These are phyloP conservation scores for Pseudoips prasinana DNA, from an alignment of 2,888 invertebrate species.

Conservation along the genomic window DNA sequence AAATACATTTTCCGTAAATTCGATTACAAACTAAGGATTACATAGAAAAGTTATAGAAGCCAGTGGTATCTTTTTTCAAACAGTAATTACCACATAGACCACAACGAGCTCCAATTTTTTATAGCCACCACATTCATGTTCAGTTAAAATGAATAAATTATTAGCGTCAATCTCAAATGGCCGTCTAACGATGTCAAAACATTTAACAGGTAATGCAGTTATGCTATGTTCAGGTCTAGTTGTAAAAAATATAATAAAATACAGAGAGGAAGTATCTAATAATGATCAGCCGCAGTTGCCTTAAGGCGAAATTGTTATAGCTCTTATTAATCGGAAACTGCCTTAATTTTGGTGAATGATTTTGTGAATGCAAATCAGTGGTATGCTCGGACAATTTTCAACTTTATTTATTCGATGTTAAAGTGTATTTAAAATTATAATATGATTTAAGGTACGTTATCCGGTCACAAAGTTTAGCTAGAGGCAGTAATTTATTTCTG, in stretches of 20 bases:
- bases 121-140: constrained; percentile 8
- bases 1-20: no score
- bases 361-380: constrained; percentile 69
- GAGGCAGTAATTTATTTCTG: constrained; percentile 74
- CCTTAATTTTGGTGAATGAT: constrained; percentile 77
- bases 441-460: constrained; percentile 52
- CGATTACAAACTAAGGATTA: no score
- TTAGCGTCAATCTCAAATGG: constrained; percentile 13
- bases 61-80: no score
- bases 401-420: constrained; percentile 22
- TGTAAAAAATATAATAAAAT: constrained; percentile 39
- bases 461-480: constrained; percentile 69
- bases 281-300: constrained; percentile 52
- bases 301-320: constrained; percentile 65
- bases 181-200: constrained; percentile 34
- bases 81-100: no score
- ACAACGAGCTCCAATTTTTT: neutral
- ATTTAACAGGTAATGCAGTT: constrained; percentile 39
- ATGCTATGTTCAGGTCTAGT: constrained; percentile 23
- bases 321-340: constrained; percentile 70
- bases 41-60: no score
- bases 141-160: constrained; percentile 26
- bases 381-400: constrained; percentile 17
- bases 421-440: constrained; percentile 19
- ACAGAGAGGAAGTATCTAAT: constrained; percentile 59